Percentiles rank a stretch among this genome's conserved stretches.
phyloP scores from a whole-genome alignment of 2,888 invertebrate species.

The Pheosia gnoma region DNA sequence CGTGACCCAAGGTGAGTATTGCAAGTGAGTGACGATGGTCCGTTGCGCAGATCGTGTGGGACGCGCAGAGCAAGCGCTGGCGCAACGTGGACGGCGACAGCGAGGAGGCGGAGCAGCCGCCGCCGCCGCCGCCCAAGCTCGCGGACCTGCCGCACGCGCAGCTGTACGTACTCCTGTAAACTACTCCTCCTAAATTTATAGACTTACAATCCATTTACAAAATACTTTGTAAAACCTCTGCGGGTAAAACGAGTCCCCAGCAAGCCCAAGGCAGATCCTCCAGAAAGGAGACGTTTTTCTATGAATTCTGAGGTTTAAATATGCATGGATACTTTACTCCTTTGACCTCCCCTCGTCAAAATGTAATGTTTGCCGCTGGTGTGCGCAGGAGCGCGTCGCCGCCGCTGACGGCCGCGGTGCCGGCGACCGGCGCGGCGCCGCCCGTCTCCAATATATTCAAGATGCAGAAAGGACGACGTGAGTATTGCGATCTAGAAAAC shows the following conservation, averaged over 20 bases:
- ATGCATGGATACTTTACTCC: too few species aligned
- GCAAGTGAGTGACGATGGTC: background rate
- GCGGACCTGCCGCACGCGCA: conserved; percentile 27
- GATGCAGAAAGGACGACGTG: conserved; percentile 90
- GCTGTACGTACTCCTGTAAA: conserved; percentile 19
- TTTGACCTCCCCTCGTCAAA: too few species aligned
- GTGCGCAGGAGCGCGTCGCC: conserved; percentile 26
- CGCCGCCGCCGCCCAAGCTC: conserved; percentile 55
- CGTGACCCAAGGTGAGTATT: conserved; percentile 2
- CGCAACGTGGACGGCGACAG: conserved; percentile 90
- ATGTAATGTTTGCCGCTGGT: background rate
- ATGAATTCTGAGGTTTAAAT: too few species aligned
- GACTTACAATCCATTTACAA: too few species aligned
- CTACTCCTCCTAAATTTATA: too few species aligned
- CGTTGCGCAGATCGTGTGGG: conserved; percentile 93
- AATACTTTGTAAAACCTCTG: too few species aligned
- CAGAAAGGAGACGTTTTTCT: too few species aligned
- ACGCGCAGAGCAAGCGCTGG: conserved; percentile 94
- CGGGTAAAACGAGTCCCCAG: too few species aligned
- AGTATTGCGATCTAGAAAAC: conserved; percentile 55
- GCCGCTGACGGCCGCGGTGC: conserved; percentile 10
- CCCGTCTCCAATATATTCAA: conserved; percentile 89
- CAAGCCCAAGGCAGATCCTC: too few species aligned
- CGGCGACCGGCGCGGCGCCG: conserved; percentile 39
- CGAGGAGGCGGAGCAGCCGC: conserved; percentile 69